Evolutionary conservation across 1,140 invertebrate species (phyloP), one percentile per base, ranked within the genome.

Genomic region (Phocides pigmalion): DNA sequence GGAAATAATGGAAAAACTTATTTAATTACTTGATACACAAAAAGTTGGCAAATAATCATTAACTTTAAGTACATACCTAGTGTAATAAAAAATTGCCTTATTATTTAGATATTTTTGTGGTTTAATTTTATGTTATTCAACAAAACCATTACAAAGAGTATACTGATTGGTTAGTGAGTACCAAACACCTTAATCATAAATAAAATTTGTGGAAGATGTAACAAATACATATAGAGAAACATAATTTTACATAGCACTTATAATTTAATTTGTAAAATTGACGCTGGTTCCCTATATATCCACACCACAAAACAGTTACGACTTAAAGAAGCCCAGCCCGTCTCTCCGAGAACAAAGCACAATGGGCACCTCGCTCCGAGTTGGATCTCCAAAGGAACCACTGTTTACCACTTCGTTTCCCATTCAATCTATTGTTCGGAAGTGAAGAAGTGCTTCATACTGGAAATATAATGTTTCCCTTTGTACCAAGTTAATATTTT

Each of bases 401-500:
- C 82, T 89, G 85, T 87, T 89, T 87, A 88, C 89, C 89, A 91
- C 83, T 89, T 91, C 82, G 84, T 81, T 82, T 84, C 79, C 78
- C 73, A 89, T 91, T 86, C 82, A 89, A 76, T 74, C 80, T 81
- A 82, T 90, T 90, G 84, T 90, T 89, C 74, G 84, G 74, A 87
- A 89, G 89, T 89, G 87, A 84, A 89, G 86, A 89, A 89, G 80
- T 87, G 79, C 76, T 77, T 79, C 72, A 78, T 84, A 82, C 82
- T 84, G 80, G 81, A 84, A 86, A 84, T 91, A 89, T 89, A 89
- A 91, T 89, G 87, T 83, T 87, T 78, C 73, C 77, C 70, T 75
- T 91, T 91, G 89, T 91, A 65, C 62, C 72, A 80, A 91, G 89
- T 89, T 91, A 91, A 91, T 91, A 91, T 89, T 90, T 88, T 87